Evolutionary conservation across 2,888 invertebrate species (phyloP).

Genomic region (Dyspetes luteomarginatus): DNA sequence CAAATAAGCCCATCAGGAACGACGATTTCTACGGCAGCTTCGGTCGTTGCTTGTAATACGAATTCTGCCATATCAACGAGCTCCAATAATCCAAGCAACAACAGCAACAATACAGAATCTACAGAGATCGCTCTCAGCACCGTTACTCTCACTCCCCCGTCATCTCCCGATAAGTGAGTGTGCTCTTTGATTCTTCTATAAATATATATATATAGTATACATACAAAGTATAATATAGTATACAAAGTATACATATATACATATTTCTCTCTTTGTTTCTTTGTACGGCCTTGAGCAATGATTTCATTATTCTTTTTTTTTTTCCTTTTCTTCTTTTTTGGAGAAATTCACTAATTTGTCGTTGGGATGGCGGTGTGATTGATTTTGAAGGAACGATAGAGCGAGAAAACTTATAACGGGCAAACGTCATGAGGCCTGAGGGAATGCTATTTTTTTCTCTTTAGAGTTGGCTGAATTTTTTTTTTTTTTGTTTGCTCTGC

Average conservation of each 20-base stretch:
- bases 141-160: constrained; percentile 86
- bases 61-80: constrained; percentile 49
- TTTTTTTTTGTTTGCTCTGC: constrained; percentile 74
- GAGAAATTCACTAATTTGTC: constrained; percentile 39
- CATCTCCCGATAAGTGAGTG: constrained; percentile 87
- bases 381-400: constrained; percentile 33
- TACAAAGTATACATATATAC: constrained; percentile 46
- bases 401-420: constrained; percentile 62
- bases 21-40: constrained; percentile 60
- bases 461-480: constrained; percentile 31
- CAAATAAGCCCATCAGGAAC: too few species aligned
- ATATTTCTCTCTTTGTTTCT: constrained; percentile 9
- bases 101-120: constrained; percentile 72
- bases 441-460: constrained; percentile 60
- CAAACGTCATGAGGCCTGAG: constrained; percentile 71
- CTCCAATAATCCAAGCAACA: constrained; percentile 73
- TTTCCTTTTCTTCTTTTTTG: constrained; percentile 38
- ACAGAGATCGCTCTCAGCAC: constrained; percentile 82
- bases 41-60: constrained; percentile 63
- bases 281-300: constrained; percentile 26
- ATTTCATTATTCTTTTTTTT: constrained; percentile 41
- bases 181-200: constrained; percentile 75
- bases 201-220: constrained; percentile 60
- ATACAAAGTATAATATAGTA: constrained; percentile 56
- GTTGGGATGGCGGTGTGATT: constrained; percentile 24